Evolutionary conservation across 2,888 invertebrate genomes (phyloP).

Genomic region (Cheilosia variabilis): DNA sequence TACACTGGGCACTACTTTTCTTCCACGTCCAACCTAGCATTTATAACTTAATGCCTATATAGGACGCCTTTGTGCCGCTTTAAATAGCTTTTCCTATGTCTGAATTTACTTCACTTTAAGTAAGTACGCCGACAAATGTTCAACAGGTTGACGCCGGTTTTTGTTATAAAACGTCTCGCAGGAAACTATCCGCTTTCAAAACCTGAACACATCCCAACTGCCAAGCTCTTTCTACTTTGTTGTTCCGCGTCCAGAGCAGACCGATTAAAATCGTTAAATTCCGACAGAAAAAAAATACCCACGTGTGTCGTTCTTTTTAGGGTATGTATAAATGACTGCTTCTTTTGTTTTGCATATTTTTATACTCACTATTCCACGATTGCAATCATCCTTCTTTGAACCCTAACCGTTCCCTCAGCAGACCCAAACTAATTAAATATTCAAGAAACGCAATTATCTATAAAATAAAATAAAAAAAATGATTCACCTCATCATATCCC

Average conservation of each 20-base stretch:
- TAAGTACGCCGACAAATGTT: no score
- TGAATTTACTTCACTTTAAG: no score
- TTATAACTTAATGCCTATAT: no score
- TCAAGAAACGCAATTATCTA: conserved; percentile 65
- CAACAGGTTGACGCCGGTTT: no score
- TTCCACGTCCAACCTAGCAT: no score
- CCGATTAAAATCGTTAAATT: neutral
- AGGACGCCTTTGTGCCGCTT: no score
- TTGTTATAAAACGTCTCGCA: neutral
- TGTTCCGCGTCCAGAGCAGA: neutral
- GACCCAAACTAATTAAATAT: conserved; percentile 49
- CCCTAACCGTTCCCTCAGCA: conserved; percentile 40
- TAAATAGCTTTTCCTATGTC: no score
- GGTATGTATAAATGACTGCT: neutral
- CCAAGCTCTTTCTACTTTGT: neutral
- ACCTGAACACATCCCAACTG: neutral
- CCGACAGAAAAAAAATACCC: conserved; percentile 5
- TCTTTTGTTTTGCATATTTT: neutral
- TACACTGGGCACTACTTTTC: no score
- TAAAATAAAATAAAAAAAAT: conserved; percentile 5
- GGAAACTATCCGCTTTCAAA: neutral
- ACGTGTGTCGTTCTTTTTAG: conserved; percentile 7
- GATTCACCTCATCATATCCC: neutral
- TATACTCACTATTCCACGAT: conserved; percentile 32
- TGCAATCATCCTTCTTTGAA: conserved; percentile 54